phyloP scores from a whole-genome alignment of 2,888 invertebrate species.

The Brenthis ino region DNA sequence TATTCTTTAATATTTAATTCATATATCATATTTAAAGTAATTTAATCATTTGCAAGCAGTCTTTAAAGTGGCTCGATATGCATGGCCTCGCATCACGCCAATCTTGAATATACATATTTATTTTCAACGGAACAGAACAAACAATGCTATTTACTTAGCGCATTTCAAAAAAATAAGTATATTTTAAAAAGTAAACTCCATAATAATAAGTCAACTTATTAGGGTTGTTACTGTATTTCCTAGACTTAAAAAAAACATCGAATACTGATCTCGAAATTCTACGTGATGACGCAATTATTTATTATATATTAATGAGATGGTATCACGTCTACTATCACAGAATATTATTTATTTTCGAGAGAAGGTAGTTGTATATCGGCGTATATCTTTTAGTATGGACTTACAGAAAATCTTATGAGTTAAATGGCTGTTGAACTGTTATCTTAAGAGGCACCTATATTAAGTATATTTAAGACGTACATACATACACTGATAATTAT shows the following conservation, averaged over 20 bases:
- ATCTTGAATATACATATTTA: conserved; percentile 2
- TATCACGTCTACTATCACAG: conserved; percentile 82
- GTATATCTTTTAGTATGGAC: conserved; percentile 43
- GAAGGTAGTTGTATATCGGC: conserved; percentile 55
- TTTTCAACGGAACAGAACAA: background rate
- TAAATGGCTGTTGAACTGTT: conserved; percentile 36
- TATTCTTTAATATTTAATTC: conserved; percentile 13
- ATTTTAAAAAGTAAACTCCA: background rate
- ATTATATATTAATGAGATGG: conserved; percentile 65
- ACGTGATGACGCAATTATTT: conserved; percentile 56
- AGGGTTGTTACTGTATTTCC: conserved; percentile 9
- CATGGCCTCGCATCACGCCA: conserved; percentile 36
- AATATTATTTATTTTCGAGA: conserved; percentile 72
- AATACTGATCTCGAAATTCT: conserved; percentile 43
- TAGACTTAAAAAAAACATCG: conserved; percentile 22
- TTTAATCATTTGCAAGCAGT: conserved; percentile 54
- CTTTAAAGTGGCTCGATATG: conserved; percentile 52
- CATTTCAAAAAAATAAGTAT: background rate
- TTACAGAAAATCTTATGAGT: conserved; percentile 46
- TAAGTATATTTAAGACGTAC: conserved; percentile 39
- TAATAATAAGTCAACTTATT: background rate
- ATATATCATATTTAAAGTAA: conserved; percentile 23
- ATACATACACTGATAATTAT: conserved; percentile 29
- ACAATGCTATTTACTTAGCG: background rate
- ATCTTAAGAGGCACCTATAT: conserved; percentile 51